Evolutionary conservation across 1,140 invertebrate species (phyloP), one percentile per base, ranked within the genome.

Genomic region (Lepidurus packardi): DNA sequence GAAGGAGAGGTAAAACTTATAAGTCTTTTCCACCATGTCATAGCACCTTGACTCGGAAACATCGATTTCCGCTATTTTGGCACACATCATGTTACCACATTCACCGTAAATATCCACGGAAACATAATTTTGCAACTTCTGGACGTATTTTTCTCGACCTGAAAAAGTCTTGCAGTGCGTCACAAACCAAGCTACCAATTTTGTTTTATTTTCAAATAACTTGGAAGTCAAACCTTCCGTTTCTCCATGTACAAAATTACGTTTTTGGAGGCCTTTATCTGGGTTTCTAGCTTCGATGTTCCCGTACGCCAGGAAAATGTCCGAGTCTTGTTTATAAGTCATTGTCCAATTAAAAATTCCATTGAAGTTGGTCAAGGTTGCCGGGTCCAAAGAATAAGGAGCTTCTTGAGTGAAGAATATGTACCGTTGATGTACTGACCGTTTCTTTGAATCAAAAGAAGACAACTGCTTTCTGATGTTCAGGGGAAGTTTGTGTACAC

Each of bases 181-280:
- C n/a, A 98, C 96, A 85, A 98, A 97, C 96, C 96, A 98, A 45
- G 95, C 96, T 5, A 97, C 95, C 87, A 90, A 82, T 86, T 93
- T 95, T n/a, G 93, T 96, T 85, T 97, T 97, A 84, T 95, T 94
- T 3, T 89, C 89, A 7, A 65, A n/a, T 7, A 65, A 16, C 16
- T 21, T 16, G 13, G 53, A 47, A 47, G 10, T 47, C 45, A 47
- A 47, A 47, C 4, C 16, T 47, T 47, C 2, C 16, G 45, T 16
- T 47, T 8, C 45, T 47, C 45, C 10, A 6, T 4, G 16, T 4
- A 47, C 10, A 16, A 47, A 47, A 47, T 47, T 47, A 11, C 6
- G 10, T 47, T 47, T 47, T 47, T 47, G 53, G 13, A 65, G 7
- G 53, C 53, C 16, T 4, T 4, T 13, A 1, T 65, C 9, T 13